Percentiles rank a stretch among this genome's conserved stretches.
Conservation (phyloP, 2,888 invertebrate species). For the Latheticus oryzae region DNA sequence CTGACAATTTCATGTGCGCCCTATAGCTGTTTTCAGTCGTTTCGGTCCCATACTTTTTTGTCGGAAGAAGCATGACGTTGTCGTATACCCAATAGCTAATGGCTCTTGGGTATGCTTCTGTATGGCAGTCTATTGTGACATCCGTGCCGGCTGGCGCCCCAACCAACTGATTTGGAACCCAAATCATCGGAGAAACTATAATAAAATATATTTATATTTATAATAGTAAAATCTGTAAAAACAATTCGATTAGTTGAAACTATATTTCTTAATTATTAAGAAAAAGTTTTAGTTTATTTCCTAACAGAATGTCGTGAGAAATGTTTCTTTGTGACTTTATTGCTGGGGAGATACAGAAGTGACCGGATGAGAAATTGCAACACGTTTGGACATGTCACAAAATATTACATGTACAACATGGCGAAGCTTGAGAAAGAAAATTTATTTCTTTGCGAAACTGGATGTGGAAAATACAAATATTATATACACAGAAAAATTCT, state of each 20-base stretch:
- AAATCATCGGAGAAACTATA: constrained; percentile 93
- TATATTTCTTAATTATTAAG: no score
- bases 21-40: constrained; percentile 89
- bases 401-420: constrained; percentile 58
- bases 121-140: constrained; percentile 92
- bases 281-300: constrained; percentile 22
- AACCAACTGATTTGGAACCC: constrained; percentile 93
- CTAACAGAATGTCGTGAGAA: constrained; percentile 46
- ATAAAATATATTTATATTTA: constrained; percentile 51
- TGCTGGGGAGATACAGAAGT: constrained; percentile 53
- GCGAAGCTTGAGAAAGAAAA: constrained; percentile 48
- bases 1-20: constrained; percentile 89
- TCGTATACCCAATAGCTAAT: constrained; percentile 95
- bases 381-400: constrained; percentile 57
- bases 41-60: constrained; percentile 87
- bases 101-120: constrained; percentile 91
- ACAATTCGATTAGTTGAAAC: no score
- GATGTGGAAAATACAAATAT: constrained; percentile 1
- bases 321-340: constrained; percentile 49
- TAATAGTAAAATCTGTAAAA: no score
- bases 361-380: constrained; percentile 57
- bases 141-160: constrained; percentile 91
- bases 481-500: no score
- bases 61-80: constrained; percentile 89
- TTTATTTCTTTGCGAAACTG: constrained; percentile 35